Evolutionary conservation across 2,888 invertebrate genomes (phyloP).

Genomic region (Pachliopta kotzebuea): DNA sequence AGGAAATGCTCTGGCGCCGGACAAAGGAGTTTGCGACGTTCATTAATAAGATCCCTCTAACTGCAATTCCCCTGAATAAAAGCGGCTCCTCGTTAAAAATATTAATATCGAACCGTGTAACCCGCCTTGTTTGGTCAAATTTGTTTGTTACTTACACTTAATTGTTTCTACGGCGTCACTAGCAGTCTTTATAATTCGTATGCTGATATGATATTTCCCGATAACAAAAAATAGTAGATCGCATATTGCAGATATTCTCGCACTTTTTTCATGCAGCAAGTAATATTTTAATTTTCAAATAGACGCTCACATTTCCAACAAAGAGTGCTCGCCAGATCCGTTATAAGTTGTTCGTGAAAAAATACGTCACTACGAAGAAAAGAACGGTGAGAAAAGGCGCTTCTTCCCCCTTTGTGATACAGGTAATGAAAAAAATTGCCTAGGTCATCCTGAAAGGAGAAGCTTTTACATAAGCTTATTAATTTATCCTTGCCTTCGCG

Average conservation of each 20-base stretch:
- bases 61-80: conserved; percentile 77
- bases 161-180: conserved; percentile 28
- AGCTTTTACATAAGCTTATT: conserved; percentile 65
- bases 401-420: conserved; percentile 56
- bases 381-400: conserved; percentile 48
- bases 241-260: conserved; percentile 5
- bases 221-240: conserved; percentile 2
- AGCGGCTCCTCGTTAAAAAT: conserved; percentile 65
- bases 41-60: conserved; percentile 80
- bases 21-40: conserved; percentile 74
- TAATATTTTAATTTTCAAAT: conserved; percentile 45
- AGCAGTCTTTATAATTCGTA: conserved; percentile 26
- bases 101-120: conserved; percentile 73
- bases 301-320: conserved; percentile 43
- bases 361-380: conserved; percentile 52
- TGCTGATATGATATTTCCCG: conserved; percentile 3
- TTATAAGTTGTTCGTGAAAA: conserved; percentile 52
- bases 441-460: conserved; percentile 55
- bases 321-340: conserved; percentile 46
- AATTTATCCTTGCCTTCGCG: conserved; percentile 46
- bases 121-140: conserved; percentile 65
- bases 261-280: conserved; percentile 20
- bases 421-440: conserved; percentile 66
- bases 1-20: conserved; percentile 69
- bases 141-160: conserved; percentile 58